phyloP scores from a whole-genome alignment of 2,888 invertebrate species.

The Dolichomitus sp. region DNA sequence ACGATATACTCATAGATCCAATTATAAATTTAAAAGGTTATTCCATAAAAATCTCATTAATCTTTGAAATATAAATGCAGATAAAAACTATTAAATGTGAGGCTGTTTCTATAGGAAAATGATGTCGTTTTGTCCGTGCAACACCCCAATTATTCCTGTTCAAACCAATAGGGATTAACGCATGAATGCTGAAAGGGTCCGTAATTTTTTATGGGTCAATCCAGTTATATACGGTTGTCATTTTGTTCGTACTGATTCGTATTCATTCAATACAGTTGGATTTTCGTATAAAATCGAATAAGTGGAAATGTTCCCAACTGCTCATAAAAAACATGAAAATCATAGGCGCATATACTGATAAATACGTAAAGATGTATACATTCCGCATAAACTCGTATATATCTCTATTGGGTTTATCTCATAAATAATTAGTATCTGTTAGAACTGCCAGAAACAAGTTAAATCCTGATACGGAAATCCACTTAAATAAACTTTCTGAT shows the following conservation, averaged over 20 bases:
- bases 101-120: slow-evolving; percentile 1
- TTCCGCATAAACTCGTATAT: too few species aligned
- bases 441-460: slow-evolving; percentile 8
- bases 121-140: slow-evolving; percentile 20
- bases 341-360: too few species aligned
- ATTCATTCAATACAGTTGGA: neutral
- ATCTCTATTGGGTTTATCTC: too few species aligned
- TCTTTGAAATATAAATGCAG: neutral
- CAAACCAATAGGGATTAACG: slow-evolving; percentile 1
- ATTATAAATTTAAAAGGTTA: slow-evolving; percentile 7
- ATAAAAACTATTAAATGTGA: slow-evolving; percentile 2
- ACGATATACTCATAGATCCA: slow-evolving; percentile 3
- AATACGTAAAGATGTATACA: too few species aligned
- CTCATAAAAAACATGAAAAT: too few species aligned
- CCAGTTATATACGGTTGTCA: neutral
- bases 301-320: neutral
- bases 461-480: neutral
- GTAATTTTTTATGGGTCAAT: slow-evolving; percentile 1
- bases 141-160: slow-evolving; percentile 1
- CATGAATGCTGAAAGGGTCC: slow-evolving; percentile 4
- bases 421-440: neutral
- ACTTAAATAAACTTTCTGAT: slow-evolving; percentile 5
- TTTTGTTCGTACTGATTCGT: slow-evolving; percentile 4
- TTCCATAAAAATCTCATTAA: slow-evolving; percentile 7
- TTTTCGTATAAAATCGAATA: slow-evolving; percentile 6